Base-by-base conservation (phyloP, 1,140 invertebrate species). In the Trichoplusia ni region DNA sequence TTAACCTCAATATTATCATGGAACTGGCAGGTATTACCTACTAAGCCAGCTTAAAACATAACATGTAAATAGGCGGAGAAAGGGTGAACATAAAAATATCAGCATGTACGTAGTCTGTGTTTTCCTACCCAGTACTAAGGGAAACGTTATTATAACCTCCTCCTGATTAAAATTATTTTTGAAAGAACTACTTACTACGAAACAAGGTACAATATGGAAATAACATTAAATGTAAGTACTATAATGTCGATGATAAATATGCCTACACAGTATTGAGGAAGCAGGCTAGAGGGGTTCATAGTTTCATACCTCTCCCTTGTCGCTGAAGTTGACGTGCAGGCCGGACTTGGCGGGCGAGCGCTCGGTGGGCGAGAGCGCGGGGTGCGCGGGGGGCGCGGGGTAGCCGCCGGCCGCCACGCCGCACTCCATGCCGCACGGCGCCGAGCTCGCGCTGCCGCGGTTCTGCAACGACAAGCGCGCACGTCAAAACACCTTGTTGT, bases 251-350 rank as follows among this genome's bases (percentile, higher is more conserved):
- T 33, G n/a, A 11, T 33, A 33, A 33, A 11, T 33, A 33, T 5
- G n/a, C 2, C 31, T 33, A n/a, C n/a, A 33, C 11, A 18, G 11
- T 7, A 11, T n/a, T 23, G 14, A 21, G 37, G 11, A 6, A 23
- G 44, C 18, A 1, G 18, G 9, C 9, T 29, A 5, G 14, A 13
- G 35, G 23, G 9, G 4, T 16, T 38, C 4, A 16, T 18, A 9
- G 23, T 27, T n/a, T 23, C 51, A 61, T 49, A 85, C 92, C 72
- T 93, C 92, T 18, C 95, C 95, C 86, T 96, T 96, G 75, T 97
- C 95, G 66, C 94, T 96, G 86, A 98, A 97, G 81, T 96, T 96
- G 58, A 97, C 96, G 77, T 97, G 95, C 21, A 97, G 92, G 75
- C 95, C 95, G 35, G 94, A 92, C 81, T 95, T 95, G 53, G 95